Base-by-base conservation (phyloP, 2,113 vertebrate species). In the Synchiropus splendidus region DNA sequence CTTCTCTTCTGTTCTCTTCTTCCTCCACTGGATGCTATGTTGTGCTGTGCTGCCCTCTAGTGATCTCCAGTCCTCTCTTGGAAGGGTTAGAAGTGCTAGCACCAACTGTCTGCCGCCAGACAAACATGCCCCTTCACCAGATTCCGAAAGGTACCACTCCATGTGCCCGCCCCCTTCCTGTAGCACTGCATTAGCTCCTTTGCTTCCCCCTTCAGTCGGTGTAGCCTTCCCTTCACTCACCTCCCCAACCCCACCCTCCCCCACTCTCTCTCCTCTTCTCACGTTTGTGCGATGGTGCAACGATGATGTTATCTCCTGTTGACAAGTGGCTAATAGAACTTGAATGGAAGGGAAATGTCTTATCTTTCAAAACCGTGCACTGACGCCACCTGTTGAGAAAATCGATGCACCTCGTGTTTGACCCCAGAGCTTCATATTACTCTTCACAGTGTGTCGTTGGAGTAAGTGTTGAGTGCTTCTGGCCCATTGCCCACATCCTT, bases 101-200 rank as follows among this genome's bases (percentile, higher is more conserved):
- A 88, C 92, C 90, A 95, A 89, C 91, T 97, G 95, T 92, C 94
- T 98, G 89, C 90, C 87, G 86, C 92, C 94, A 94, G 90, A 91
- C 84, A 86, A 88, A 90, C 91, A 90, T 91, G 91, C 86, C 86
- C 90, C 88, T 88, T 91, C 95, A 91, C 86, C 92, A 87, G 90
- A 96, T 86, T 90, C 86, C 89, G 89, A 95, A 89, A 97, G 95
- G 95, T 98, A 98, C 90, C 83, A 85, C 86, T 84, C 66, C 60
- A 63, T 76, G 92, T 89, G 89, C 50, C 89, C 80, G 18, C 78
- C 77, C 80, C 45, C 45, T 37, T 58, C 53, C 43, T 70, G 32
- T 58, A 54, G 59, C 42, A 16, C 21, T 46, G 16, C 30, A 56
- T 31, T 48, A 39, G 59, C 49, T 45, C 33, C 33, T 13, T 21